Evolutionary conservation across 2,113 vertebrate species (phyloP).

Genomic region (Lasiurus borealis): DNA sequence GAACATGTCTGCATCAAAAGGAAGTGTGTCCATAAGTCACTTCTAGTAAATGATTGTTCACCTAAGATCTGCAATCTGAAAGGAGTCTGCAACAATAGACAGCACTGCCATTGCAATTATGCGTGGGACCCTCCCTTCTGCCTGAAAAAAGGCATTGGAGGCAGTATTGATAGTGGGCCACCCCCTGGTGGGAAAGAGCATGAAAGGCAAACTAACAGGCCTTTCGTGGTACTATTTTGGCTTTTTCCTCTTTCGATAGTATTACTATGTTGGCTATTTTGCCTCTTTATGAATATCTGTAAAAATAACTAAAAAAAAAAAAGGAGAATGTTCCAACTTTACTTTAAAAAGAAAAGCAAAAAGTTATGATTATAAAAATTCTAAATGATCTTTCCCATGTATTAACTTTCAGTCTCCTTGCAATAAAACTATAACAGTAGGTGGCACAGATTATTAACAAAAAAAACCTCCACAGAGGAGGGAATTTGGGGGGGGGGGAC

Average conservation of each 20-base stretch:
- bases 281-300: neutral
- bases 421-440: neutral
- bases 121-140: slow-evolving; percentile 26
- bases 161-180: slow-evolving; percentile 82
- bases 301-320: neutral
- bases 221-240: neutral
- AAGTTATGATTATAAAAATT: neutral
- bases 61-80: slow-evolving; percentile 48
- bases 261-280: neutral
- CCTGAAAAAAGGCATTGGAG: slow-evolving; percentile 53
- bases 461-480: neutral
- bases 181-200: neutral
- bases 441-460: too few species aligned
- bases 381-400: too few species aligned
- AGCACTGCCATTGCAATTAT: neutral
- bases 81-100: slow-evolving; percentile 78
- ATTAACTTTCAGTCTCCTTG: neutral
- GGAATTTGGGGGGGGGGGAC: too few species aligned
- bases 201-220: accelerated
- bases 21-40: too few species aligned
- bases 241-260: neutral
- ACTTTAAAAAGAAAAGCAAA: neutral
- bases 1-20: too few species aligned
- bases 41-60: neutral
- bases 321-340: neutral